Conservation (phyloP, 2,113 vertebrate species). For the Nibea coibor region DNA sequence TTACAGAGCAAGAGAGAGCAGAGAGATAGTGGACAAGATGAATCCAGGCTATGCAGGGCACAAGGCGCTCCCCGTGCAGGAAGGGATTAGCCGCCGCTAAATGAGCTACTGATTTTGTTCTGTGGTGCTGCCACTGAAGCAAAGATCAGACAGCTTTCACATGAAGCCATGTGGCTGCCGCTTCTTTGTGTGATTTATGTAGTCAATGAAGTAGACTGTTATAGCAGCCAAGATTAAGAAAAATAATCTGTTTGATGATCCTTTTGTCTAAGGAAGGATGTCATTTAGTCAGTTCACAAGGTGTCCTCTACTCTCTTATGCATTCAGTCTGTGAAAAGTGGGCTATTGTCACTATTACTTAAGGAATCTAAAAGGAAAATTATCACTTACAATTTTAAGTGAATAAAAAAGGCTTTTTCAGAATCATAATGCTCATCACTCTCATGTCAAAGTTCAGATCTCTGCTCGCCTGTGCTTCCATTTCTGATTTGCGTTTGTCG, state of each 20-base stretch:
- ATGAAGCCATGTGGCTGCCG: not conserved
- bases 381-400: not conserved
- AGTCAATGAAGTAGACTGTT: constrained; percentile 5
- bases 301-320: too few species aligned
- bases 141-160: constrained; percentile 47
- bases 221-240: not conserved
- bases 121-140: constrained; percentile 26
- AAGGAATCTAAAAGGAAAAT: not conserved
- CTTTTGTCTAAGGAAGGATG: not conserved
- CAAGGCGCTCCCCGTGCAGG: constrained; percentile 44
- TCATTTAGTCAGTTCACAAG: not conserved
- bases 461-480: constrained; percentile 5
- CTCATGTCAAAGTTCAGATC: constrained; percentile 2
- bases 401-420: not conserved
- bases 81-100: constrained; percentile 46
- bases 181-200: not conserved
- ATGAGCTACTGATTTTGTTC: constrained; percentile 58
- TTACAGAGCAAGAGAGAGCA: constrained; percentile 46
- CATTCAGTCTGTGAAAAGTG: not conserved
- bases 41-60: constrained; percentile 48
- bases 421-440: not conserved
- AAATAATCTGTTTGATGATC: constrained; percentile 1
- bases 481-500: constrained; percentile 6
- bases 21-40: constrained; percentile 54
- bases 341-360: not conserved